These are phyloP conservation scores for Ophion ellenae DNA, from an alignment of 2,888 invertebrate genomes.

Conservation along the genomic window DNA sequence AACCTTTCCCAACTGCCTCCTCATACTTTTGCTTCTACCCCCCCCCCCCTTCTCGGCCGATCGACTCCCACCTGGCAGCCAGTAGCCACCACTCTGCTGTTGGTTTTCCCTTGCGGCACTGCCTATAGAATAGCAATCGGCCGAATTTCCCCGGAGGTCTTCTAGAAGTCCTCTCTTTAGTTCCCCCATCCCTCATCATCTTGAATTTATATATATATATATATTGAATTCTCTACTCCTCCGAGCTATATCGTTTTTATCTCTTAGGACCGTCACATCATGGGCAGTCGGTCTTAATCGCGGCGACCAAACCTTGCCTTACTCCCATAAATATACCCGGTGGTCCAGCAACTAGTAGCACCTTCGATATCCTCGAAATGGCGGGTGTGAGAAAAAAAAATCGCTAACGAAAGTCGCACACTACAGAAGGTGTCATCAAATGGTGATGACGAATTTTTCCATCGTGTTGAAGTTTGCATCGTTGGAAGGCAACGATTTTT, in stretches of 20 bases:
- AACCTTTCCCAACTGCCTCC: background rate
- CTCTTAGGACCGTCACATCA: background rate
- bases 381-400: too few relatives aligned
- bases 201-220: background rate
- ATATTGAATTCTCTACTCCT: background rate
- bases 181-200: slow-evolving; percentile 26
- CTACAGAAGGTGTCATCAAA: too few relatives aligned
- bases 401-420: too few relatives aligned
- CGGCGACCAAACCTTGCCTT: background rate
- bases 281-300: background rate
- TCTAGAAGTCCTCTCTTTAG: slow-evolving; percentile 13
- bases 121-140: slow-evolving; percentile 74
- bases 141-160: slow-evolving; percentile 75
- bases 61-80: background rate
- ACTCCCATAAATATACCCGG: background rate
- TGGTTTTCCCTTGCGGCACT: slow-evolving; percentile 24
- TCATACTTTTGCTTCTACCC: background rate
- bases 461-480: background rate
- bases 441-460: too few relatives aligned
- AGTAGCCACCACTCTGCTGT: background rate
- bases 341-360: background rate
- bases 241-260: background rate
- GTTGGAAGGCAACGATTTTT: background rate
- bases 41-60: background rate
- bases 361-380: background rate